Evolutionary conservation across 2,797 vertebrate species (phyloP).

Genomic region (Megalops cyprinoides): DNA sequence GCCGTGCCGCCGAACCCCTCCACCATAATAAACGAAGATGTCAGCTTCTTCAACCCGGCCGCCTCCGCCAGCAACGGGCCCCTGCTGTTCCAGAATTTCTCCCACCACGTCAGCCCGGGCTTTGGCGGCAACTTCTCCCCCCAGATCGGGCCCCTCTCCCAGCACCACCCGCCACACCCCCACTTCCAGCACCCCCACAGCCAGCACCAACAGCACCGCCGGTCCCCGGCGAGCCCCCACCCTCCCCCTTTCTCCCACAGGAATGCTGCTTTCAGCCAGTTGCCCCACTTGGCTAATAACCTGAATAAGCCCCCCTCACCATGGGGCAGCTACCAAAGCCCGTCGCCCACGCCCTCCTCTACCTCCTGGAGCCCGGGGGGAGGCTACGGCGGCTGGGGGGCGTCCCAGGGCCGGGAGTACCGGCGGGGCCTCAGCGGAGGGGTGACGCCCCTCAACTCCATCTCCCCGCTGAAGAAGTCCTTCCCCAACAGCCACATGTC

Average conservation of each 20-base stretch:
- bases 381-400: slow-evolving; percentile 93
- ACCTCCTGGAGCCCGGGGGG: slow-evolving; percentile 93
- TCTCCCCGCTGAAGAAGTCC: slow-evolving; percentile 97
- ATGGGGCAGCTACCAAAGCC: slow-evolving; percentile 98
- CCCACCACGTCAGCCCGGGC: slow-evolving; percentile 92
- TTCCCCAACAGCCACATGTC: slow-evolving; percentile 97
- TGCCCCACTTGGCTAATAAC: slow-evolving; percentile 93
- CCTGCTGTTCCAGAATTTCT: slow-evolving; percentile 97
- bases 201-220: slow-evolving; percentile 94
- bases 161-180: slow-evolving; percentile 93
- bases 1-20: slow-evolving; percentile 94
- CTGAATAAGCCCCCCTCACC: slow-evolving; percentile 95
- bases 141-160: slow-evolving; percentile 94
- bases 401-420: slow-evolving; percentile 94
- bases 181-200: slow-evolving; percentile 95
- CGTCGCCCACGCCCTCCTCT: slow-evolving; percentile 89
- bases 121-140: slow-evolving; percentile 96
- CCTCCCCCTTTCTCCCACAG: slow-evolving; percentile 93
- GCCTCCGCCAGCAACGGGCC: slow-evolving; percentile 92
- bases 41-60: slow-evolving; percentile 91
- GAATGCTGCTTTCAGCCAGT: slow-evolving; percentile 93
- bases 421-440: slow-evolving; percentile 91
- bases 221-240: slow-evolving; percentile 95
- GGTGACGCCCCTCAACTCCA: slow-evolving; percentile 92
- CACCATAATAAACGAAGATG: slow-evolving; percentile 92